These are phyloP conservation scores for Centropyge bicolor DNA, from an alignment of 2,797 vertebrate species.

Conservation along the genomic window DNA sequence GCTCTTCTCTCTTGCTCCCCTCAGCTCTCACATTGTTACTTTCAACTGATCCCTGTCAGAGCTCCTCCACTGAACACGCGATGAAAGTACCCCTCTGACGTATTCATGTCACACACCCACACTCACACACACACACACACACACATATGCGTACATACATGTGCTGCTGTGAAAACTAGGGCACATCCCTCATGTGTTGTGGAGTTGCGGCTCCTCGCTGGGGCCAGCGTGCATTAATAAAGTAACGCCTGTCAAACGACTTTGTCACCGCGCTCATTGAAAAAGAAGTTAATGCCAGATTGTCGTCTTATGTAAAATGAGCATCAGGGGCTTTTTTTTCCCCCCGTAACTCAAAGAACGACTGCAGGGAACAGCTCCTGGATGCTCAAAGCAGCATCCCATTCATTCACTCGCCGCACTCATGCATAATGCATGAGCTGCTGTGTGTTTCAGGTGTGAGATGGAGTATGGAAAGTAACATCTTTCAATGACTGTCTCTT, in stretches of 20 bases:
- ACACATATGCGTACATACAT: conserved; percentile 34
- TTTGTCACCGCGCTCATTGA: conserved; percentile 36
- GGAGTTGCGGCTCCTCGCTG: conserved; percentile 39
- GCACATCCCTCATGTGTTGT: conserved; percentile 60
- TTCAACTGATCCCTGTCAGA: conserved; percentile 34
- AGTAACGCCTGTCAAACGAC: conserved; percentile 58
- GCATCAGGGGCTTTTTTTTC: conserved; percentile 34
- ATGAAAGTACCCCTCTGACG: conserved; percentile 64
- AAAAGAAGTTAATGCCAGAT: conserved; percentile 42
- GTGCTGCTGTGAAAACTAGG: conserved; percentile 68
- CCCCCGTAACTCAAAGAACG: conserved; percentile 53
- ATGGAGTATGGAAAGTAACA: conserved; percentile 63
- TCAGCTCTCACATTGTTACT: conserved; percentile 54
- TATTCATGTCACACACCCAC: conserved; percentile 67
- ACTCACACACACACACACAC: conserved; percentile 10
- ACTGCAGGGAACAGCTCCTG: conserved; percentile 52
- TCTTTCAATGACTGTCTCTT: conserved; percentile 56
- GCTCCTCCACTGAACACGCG: conserved; percentile 27
- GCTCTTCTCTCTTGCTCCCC: conserved; percentile 53
- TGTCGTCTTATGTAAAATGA: conserved; percentile 57
- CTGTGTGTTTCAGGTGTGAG: conserved; percentile 74
- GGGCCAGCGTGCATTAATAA: conserved; percentile 60
- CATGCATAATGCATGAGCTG: conserved; percentile 75
- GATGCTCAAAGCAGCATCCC: conserved; percentile 53
- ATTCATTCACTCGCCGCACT: conserved; percentile 44